Conservation (phyloP, 1,140 invertebrate species). For the Drosophila mojavensis region DNA sequence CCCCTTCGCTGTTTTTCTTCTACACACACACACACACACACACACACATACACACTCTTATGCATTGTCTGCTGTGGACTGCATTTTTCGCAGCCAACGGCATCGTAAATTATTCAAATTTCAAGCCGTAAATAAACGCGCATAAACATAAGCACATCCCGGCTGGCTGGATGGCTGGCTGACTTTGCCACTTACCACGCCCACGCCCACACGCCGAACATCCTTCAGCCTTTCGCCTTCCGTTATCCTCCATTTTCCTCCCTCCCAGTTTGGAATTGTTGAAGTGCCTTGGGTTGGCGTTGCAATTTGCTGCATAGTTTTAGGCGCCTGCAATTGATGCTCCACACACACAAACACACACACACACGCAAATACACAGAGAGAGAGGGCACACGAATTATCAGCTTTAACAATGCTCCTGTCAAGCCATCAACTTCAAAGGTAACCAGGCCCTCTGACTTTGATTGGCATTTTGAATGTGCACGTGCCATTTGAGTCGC, state of each 20-base stretch:
- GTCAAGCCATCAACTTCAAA: constrained; percentile 15
- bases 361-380: not conserved
- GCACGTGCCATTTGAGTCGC: constrained; percentile 35
- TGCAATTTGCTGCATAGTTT: constrained; percentile 39
- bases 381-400: constrained; percentile 4
- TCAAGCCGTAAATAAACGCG: constrained; percentile 74
- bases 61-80: constrained; percentile 17
- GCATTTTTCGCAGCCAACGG: constrained; percentile 45
- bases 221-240: constrained; percentile 14
- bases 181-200: constrained; percentile 46
- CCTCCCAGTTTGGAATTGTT: constrained; percentile 26
- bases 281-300: constrained; percentile 6
- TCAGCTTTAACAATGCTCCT: not conserved
- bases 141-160: constrained; percentile 71
- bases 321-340: constrained; percentile 19
- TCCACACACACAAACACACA: not conserved
- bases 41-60: constrained; percentile 9
- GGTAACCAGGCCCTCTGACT: constrained; percentile 9
- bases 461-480: constrained; percentile 48
- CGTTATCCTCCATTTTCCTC: not conserved
- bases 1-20: constrained; percentile 38
- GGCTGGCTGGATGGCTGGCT: not conserved
- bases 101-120: constrained; percentile 80
- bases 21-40: constrained; percentile 4
- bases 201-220: constrained; percentile 36